These are phyloP conservation scores for Nasonia longicornis DNA, from an alignment of 1,140 invertebrate species.

Conservation along the genomic window DNA sequence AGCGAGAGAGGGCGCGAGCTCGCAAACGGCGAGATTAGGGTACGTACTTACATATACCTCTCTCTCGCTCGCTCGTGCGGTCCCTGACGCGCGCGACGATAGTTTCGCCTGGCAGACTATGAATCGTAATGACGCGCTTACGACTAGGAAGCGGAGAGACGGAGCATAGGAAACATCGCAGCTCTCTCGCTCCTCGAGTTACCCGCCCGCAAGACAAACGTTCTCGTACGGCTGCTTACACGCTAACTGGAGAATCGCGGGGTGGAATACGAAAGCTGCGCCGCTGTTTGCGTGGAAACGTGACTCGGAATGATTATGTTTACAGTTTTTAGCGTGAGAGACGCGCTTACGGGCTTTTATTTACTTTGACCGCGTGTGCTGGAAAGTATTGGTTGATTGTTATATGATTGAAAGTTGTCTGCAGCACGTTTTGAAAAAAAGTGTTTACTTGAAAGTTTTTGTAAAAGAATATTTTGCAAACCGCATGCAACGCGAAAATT, in stretches of 20 bases:
- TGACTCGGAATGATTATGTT: background rate
- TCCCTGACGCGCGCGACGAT: conserved; percentile 30
- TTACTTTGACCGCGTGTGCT: too few relatives aligned
- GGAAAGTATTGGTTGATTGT: background rate
- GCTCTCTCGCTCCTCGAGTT: background rate
- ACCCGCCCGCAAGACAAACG: background rate
- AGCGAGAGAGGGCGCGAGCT: conserved; percentile 47
- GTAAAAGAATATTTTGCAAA: background rate
- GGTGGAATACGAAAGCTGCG: background rate
- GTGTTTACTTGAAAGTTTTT: background rate
- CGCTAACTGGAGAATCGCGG: background rate
- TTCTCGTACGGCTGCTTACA: background rate
- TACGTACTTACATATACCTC: conserved; percentile 34
- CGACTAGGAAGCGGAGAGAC: conserved; percentile 9
- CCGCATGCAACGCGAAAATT: background rate
- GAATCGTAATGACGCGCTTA: conserved; percentile 65
- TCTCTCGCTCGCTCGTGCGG: background rate
- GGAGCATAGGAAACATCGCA: background rate
- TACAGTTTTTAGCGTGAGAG: too few relatives aligned
- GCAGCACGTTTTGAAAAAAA: background rate
- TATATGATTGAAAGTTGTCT: background rate
- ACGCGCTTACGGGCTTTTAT: too few relatives aligned
- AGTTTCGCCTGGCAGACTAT: conserved; percentile 58
- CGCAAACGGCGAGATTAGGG: conserved; percentile 50
- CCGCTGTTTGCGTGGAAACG: background rate